Evolutionary conservation across 1,140 invertebrate species (phyloP), one percentile per base, ranked within the genome.

Genomic region (Drosophila triauraria): DNA sequence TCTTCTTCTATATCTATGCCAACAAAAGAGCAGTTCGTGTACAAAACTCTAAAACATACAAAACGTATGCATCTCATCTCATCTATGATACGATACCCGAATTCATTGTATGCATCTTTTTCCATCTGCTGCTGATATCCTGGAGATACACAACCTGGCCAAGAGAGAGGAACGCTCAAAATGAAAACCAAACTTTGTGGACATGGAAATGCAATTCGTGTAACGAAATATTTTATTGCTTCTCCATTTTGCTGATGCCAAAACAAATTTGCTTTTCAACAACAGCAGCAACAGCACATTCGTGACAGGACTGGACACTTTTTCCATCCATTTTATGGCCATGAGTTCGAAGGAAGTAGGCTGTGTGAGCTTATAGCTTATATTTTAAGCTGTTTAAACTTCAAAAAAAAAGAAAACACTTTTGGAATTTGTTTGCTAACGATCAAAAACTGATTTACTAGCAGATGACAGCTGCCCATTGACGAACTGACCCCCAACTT

Each of bases 171-270:
- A 58, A 23, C 12, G 38, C 69, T 44, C 27, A 12, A 71, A 72
- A 71, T 60, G 67, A 60, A 72, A 60, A 68, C 44, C 68, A 59
- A 72, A 72, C 53, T 72, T 72, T 58, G 38, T 40, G 46, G 23
- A 72, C 69, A 72, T 51, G 69, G 27, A 59, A 72, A 72, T 72
- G 67, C 67, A 72, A 72, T 72, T 72, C 54, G 35, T 71, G 38
- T 44, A 43, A 35, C 53, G 67, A 50, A 71, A 70, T 43, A 48
- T 38, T 51, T 70, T 27, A 50, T 43, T 72, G 44, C 67, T 38
- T 20, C 46, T 30, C 50, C 48, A 60, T 43, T 71, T 59, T 32
- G 65, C 44, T 38, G 42, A 59, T 68, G 63, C 12, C 27, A 69
- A 68, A 51, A 32, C 38, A 59, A 20, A 40, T 67, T 62, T 62